Base-by-base conservation (phyloP, 2,888 invertebrate species). In the Podabrus alpinus region DNA sequence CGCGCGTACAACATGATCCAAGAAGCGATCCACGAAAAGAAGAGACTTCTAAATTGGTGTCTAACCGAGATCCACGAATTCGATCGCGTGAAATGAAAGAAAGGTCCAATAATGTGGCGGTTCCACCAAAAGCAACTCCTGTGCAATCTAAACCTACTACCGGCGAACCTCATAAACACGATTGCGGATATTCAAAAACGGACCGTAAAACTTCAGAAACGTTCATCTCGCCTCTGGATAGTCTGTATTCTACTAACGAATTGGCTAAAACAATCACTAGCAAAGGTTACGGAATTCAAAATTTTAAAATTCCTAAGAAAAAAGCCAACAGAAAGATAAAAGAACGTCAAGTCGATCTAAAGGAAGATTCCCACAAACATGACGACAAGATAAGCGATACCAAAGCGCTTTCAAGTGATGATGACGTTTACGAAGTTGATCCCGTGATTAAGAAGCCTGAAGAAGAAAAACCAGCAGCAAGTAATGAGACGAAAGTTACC, bases 231-330 rank as follows among this genome's bases (percentile, higher is more conserved):
- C 89, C 89, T 1, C 78, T 90, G 59, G 88, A 89, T 75, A 88
- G 88, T 78, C 82, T 90, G 5, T 90, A 90, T 78, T 85, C 87
- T 1, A 84, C 83, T 1, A 85, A 87, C 16, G 86, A 88, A 16
- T 70, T 75, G 15, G 83, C 85, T 0, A 84, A 86, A 68, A 83
- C 85, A 1, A 87, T 86, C 77, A 87, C 87, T 10, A 88, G 88
- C 3, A 87, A 88, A 76, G 88, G 88, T 1, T 88, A 88, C 78
- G 88, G 88, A 5, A 79, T 89, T 15, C 89, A 90, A 74, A 88
- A 86, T 17, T 91, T 90, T 75, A 89, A 88, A 80, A 91, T 91
- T 74, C 90, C 91, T 0, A 90, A 90, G 81, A 88, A 87, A 73
- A 86, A 86, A n/a, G 81, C 83, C 5, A 64, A 73, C 67, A 21